Percentiles rank a stretch among this genome's conserved stretches.
These are phyloP conservation scores for Moxostoma hubbsi DNA, from an alignment of 2,797 vertebrate species.

Conservation along the genomic window DNA sequence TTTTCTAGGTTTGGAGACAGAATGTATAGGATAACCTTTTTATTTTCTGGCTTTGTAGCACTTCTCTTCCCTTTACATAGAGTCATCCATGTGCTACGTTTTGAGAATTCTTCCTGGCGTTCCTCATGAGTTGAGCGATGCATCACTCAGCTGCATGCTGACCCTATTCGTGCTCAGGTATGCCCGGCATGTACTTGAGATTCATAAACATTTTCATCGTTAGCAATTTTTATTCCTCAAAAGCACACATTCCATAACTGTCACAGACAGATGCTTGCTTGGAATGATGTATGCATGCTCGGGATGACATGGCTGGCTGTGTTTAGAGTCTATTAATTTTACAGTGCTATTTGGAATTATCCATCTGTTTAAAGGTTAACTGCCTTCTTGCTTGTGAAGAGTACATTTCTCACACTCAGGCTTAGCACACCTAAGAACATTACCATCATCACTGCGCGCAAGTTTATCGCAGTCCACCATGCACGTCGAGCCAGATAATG, in stretches of 20 bases:
- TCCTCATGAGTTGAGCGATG: conserved; percentile 1
- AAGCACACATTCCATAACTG: conserved; percentile 58
- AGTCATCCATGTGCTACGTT: background rate
- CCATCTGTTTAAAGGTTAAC: conserved; percentile 92
- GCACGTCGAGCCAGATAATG: conserved; percentile 42
- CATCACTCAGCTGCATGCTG: conserved; percentile 12
- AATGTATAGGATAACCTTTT: background rate
- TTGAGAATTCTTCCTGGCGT: background rate
- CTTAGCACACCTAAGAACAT: conserved; percentile 35
- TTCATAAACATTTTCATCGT: conserved; percentile 52
- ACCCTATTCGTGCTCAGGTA: conserved; percentile 30
- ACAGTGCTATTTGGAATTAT: conserved; percentile 83
- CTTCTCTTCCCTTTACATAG: background rate
- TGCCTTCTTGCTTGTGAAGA: conserved; percentile 82
- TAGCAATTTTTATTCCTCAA: conserved; percentile 59
- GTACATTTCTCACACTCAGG: conserved; percentile 75
- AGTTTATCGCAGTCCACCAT: conserved; percentile 60
- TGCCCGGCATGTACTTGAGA: conserved; percentile 38
- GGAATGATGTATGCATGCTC: conserved; percentile 56
- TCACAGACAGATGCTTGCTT: conserved; percentile 56
- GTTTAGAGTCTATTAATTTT: conserved; percentile 84
- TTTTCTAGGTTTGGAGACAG: too few species aligned
- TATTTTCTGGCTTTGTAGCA: background rate
- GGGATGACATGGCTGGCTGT: conserved; percentile 77
- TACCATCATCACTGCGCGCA: conserved; percentile 24